Evolutionary conservation across 92 coral and sea anemone genomes (phyloP).

Genomic region (Porites evermanni): DNA sequence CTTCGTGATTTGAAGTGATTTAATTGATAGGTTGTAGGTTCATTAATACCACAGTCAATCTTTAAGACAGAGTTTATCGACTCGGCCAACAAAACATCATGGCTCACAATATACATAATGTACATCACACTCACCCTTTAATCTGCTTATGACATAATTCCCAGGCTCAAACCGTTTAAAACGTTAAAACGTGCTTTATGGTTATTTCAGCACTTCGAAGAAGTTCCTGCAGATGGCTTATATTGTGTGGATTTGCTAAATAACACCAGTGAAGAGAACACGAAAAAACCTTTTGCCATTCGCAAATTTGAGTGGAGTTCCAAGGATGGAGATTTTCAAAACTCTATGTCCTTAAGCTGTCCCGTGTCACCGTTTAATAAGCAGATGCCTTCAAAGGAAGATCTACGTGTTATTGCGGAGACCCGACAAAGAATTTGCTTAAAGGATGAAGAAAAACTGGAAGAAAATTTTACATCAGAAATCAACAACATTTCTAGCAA

Average conservation of each 20-base stretch:
- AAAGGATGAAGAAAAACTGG: neutral
- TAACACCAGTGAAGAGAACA: neutral
- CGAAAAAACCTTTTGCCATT: slow-evolving; percentile 31
- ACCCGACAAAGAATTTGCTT: neutral
- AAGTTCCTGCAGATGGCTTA: slow-evolving; percentile 93
- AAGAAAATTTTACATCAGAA: neutral
- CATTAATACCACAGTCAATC: too few species aligned
- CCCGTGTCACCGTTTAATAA: slow-evolving; percentile 77
- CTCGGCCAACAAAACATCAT: too few species aligned
- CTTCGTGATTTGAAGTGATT: too few species aligned
- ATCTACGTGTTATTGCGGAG: slow-evolving; percentile 22
- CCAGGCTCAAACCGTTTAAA: too few species aligned
- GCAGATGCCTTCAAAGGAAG: slow-evolving; percentile 62
- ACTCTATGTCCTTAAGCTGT: slow-evolving; percentile 4
- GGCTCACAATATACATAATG: too few species aligned
- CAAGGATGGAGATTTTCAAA: neutral
- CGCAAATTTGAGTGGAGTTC: slow-evolving; percentile 61
- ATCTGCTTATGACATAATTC: too few species aligned
- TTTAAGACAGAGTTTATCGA: too few species aligned
- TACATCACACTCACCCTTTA: too few species aligned
- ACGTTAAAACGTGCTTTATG: neutral
- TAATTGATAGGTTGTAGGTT: too few species aligned
- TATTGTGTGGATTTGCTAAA: slow-evolving; percentile 74
- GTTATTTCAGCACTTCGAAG: slow-evolving; percentile 78
- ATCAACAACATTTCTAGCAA: neutral